Evolutionary conservation across 2,888 invertebrate genomes (phyloP), one percentile per base, ranked within the genome.

Genomic region (Disparrhopalites patrizii): DNA sequence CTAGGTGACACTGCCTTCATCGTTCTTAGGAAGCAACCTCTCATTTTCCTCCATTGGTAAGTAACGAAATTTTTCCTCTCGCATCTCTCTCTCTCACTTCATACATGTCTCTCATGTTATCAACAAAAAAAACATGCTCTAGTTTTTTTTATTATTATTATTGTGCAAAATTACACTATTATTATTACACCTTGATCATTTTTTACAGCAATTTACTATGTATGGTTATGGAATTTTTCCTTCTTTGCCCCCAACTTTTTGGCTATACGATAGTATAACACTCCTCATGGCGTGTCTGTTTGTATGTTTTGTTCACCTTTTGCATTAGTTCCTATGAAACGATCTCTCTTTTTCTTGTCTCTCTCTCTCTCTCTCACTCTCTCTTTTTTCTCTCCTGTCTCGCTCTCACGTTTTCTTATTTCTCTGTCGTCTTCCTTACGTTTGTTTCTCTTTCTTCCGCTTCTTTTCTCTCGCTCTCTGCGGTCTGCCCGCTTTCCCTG

Each of bases 31-130:
- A 66, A 66, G 40, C 62, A 61, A 56, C 66, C 66, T 4, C 62
- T 66, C 47, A 61, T 66, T 43, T 66, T 66, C 43, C 54, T 66
- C 23, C 66, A 66, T 28, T 66, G 66, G 66, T 66, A 51, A 65
- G 4, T 27, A 30, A 13, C 8, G 13, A 3, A 25, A 18, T 28
- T 54, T 43, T 38, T 43, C n/a, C n/a, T 43, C 20, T 43, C n/a
- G n/a, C n/a, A n/a, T n/a, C n/a, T 5, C 20, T 10, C 20, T 5
- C 43, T n/a, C n/a, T 15, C 36, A 36, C 15, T 36, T 36, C 7
- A 36, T 36, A n/a, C n/a, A n/a, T n/a, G n/a, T n/a, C n/a, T n/a
- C n/a, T 36, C 7, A 36, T 36, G 15, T 36, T 36, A 36, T 36
- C 15, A 36, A 36, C 8, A 36, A 36, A 7, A 10, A 36, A 10